Conservation (phyloP, 1,140 invertebrate species). For the Neodiprion pinetum region DNA sequence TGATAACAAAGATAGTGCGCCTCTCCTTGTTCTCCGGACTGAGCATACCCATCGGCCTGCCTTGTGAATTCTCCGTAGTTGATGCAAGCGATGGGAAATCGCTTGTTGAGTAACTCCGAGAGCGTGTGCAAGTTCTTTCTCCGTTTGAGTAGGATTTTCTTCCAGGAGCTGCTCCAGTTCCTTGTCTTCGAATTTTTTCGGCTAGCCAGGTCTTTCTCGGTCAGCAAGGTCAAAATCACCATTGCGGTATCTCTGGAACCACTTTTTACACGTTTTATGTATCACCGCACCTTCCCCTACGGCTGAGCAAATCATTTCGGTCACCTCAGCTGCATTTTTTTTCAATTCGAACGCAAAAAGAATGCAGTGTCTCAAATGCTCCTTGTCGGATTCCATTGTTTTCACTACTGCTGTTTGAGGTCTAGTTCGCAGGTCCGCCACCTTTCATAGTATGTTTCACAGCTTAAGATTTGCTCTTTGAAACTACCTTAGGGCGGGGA, state of each 20-base stretch:
- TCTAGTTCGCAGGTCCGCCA: no score
- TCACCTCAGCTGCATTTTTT: slow-evolving; percentile 15
- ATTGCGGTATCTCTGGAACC: slow-evolving; percentile 2
- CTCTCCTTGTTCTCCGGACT: neutral
- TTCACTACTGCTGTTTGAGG: neutral
- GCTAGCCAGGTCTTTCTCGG: slow-evolving; percentile 3
- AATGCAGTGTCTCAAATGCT: slow-evolving; percentile 18
- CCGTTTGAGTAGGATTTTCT: slow-evolving; percentile 15
- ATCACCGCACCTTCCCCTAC: slow-evolving; percentile 12
- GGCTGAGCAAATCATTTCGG: slow-evolving; percentile 8
- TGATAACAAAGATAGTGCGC: slow-evolving; percentile 7
- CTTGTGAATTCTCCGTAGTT: slow-evolving; percentile 34
- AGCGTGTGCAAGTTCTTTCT: neutral
- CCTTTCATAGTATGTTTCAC: no score
- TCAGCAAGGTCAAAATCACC: slow-evolving; percentile 24
- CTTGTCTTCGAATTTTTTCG: slow-evolving; percentile 21
- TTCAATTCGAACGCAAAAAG: slow-evolving; percentile 15
- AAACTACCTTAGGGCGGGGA: slow-evolving; percentile 8
- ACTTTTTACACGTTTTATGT: slow-evolving; percentile 14
- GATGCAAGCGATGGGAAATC: slow-evolving; percentile 26
- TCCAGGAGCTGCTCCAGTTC: slow-evolving; percentile 23
- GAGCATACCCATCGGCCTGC: slow-evolving; percentile 26
- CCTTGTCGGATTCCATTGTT: slow-evolving; percentile 9
- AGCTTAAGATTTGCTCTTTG: no score
- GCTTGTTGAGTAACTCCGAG: slow-evolving; percentile 15